Base-by-base conservation (phyloP, 2,113 vertebrate genomes). In the Rhabdornis inornatus region DNA sequence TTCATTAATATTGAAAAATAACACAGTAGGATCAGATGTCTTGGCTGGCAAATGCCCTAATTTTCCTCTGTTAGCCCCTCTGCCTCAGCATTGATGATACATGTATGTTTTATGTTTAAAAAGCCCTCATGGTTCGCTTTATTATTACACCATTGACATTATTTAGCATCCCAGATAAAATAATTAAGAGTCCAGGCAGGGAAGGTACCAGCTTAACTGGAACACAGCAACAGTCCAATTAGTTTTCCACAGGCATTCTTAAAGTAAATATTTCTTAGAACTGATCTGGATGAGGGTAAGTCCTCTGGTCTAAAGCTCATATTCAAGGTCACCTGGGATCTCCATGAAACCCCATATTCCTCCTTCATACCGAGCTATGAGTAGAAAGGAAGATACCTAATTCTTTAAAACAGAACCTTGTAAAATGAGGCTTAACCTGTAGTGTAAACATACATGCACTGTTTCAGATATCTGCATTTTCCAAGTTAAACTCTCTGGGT, bases 1-100 rank as follows among this genome's bases (percentile, higher is more conserved):
- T 61, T 96, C 84, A 84, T 92, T 94, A 83, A 94, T 87, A 92
- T 56, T 89, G 81, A 90, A 88, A 76, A 90, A 89, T 63, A 91
- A 25, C 79, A 83, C 88, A 95, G 76, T 40, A 66, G 65, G 71
- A 89, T 92, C 90, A 55, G 64, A 70, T 82, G 81, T 91, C 93
- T 74, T 70, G 31, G 69, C 75, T 83, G 64, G 78, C 70, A 75
- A 95, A 55, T 61, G 84, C 75, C 75, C 74, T 76, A 24, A 57
- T 88, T 92, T 80, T 83, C 47, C 45, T 56, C 80, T 19, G 23
- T 27, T 87, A 61, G 75, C 1, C 12, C 53, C 37, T 87, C 83
- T 92, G 40, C 78, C 61, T 79, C 81, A 83, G 74, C 45, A 42
- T 15, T 83, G 64, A 35, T 8, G 30, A 71, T 16, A 59, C 31